A percentile compares a stretch with the other conserved stretches of the same genome.
Conservation (phyloP, 2,797 vertebrate genomes). For the Sebastes reedi region DNA sequence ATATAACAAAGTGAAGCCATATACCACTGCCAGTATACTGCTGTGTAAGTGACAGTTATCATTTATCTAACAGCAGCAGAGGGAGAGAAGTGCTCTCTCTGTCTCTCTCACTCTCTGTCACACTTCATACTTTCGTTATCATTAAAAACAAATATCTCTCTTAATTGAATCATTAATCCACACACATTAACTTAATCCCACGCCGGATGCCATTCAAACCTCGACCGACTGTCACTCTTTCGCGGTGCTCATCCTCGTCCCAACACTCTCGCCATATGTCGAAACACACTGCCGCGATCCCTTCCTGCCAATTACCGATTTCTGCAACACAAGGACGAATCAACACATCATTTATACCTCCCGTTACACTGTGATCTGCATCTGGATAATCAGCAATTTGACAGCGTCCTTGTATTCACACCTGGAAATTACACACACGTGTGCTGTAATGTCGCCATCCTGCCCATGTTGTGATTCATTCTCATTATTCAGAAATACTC, state of each 20-base stretch:
- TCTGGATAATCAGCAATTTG: constrained; percentile 8
- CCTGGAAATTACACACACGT: not conserved
- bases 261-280: constrained; percentile 40
- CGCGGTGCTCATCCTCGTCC: not conserved
- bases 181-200: constrained; percentile 28
- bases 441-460: not conserved
- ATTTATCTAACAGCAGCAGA: constrained; percentile 42
- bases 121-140: not conserved
- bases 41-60: constrained; percentile 45
- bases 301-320: constrained; percentile 31
- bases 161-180: constrained; percentile 36
- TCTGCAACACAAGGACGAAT: constrained; percentile 28
- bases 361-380: constrained; percentile 8
- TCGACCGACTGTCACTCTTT: not conserved
- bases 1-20: constrained; percentile 45
- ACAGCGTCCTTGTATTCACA: not conserved
- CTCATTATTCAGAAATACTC: not conserved
- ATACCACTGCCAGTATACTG: constrained; percentile 29
- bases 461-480: not conserved
- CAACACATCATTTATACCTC: not conserved
- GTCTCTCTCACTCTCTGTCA: not conserved
- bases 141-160: constrained; percentile 13
- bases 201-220: constrained; percentile 12
- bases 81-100: not conserved
- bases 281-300: constrained; percentile 15